phyloP scores from a whole-genome alignment of 2,888 invertebrate genomes.

The Aporophyla lueneburgensis region DNA sequence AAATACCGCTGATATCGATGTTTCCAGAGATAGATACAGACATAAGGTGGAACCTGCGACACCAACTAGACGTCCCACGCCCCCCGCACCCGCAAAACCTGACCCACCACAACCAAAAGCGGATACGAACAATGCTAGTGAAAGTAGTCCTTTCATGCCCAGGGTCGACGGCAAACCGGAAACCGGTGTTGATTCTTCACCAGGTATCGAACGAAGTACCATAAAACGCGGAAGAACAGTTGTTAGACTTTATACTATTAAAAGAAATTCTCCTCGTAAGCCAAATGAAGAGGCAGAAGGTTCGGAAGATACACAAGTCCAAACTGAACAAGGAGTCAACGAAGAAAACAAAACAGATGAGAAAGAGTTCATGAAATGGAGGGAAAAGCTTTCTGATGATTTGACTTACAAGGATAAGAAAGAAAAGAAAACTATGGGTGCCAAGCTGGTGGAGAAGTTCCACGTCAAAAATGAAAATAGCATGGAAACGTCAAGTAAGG shows the following conservation, averaged over 20 bases:
- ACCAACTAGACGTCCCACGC: constrained; percentile 47
- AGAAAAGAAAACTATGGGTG: constrained; percentile 93
- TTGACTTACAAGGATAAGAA: constrained; percentile 86
- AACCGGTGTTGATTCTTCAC: constrained; percentile 85
- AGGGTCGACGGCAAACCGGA: constrained; percentile 86
- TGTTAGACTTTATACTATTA: constrained; percentile 93
- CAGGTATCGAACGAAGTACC: constrained; percentile 87
- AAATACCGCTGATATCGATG: constrained; percentile 96
- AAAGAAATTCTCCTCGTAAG: constrained; percentile 87
- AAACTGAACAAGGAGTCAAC: constrained; percentile 40
- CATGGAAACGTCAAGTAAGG: constrained; percentile 48
- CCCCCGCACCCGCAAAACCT: constrained; percentile 59
- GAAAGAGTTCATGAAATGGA: constrained; percentile 85
- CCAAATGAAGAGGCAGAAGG: constrained; percentile 70
- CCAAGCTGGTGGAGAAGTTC: constrained; percentile 94
- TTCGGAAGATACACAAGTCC: constrained; percentile 57
- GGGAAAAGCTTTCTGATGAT: constrained; percentile 92
- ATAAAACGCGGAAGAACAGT: constrained; percentile 94
- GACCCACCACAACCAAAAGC: constrained; percentile 71
- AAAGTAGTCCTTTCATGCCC: constrained; percentile 86
- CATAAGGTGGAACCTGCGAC: constrained; percentile 72
- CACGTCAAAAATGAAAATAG: constrained; percentile 91
- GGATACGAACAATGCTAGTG: constrained; percentile 76
- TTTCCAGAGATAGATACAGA: constrained; percentile 92
- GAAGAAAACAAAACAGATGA: constrained; percentile 52